These are phyloP conservation scores for Malurus melanocephalus DNA, from an alignment of 2,113 vertebrate species.

Conservation along the genomic window DNA sequence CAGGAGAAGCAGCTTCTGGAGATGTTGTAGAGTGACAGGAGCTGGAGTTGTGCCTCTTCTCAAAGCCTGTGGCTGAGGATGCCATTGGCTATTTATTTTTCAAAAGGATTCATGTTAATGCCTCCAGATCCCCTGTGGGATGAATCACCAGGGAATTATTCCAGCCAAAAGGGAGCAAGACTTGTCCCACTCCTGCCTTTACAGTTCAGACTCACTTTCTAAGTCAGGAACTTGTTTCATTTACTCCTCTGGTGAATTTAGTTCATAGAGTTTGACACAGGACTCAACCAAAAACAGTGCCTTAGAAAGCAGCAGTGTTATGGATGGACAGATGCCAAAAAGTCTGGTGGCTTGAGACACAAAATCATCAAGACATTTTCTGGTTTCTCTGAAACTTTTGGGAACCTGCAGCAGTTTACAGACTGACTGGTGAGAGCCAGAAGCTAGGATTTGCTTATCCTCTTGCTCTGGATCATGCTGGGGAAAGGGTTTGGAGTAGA, in stretches of 20 bases:
- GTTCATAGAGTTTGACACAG: neutral
- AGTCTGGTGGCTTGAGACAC: conserved; percentile 1
- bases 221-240: neutral
- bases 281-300: neutral
- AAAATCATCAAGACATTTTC: neutral
- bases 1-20: neutral
- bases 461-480: neutral
- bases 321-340: conserved; percentile 1
- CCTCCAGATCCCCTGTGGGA: neutral
- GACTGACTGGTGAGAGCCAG: neutral
- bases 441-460: neutral
- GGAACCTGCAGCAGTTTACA: neutral
- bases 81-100: neutral
- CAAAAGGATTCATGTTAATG: neutral
- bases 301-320: conserved; percentile 10
- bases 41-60: neutral
- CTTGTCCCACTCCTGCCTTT: neutral
- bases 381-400: conserved; percentile 14
- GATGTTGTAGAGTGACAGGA: neutral
- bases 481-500: neutral
- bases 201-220: neutral
- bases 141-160: neutral
- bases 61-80: neutral
- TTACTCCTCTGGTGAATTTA: conserved; percentile 3
- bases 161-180: neutral